These are phyloP conservation scores for Rana temporaria DNA, from an alignment of 2,113 vertebrate species.

Conservation along the genomic window DNA sequence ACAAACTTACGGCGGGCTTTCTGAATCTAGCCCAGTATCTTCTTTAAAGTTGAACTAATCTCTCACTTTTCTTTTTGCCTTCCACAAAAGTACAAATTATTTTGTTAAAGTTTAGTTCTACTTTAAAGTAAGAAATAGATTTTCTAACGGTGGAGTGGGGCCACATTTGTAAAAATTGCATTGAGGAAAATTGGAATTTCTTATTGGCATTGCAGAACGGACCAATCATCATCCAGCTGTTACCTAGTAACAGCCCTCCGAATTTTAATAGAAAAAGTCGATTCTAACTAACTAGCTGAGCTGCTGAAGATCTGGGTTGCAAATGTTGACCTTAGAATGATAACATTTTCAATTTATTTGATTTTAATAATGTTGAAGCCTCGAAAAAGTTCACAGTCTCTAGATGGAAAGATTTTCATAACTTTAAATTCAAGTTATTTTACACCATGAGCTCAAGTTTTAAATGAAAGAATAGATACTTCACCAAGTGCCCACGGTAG, in stretches of 20 bases:
- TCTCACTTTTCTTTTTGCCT: too few relatives aligned
- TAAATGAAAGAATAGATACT: too few relatives aligned
- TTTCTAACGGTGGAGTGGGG: too few relatives aligned
- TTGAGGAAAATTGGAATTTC: not conserved
- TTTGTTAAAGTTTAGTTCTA: too few relatives aligned
- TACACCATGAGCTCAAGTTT: not conserved
- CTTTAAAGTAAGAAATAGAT: too few relatives aligned
- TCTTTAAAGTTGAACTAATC: too few relatives aligned
- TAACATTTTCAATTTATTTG: not conserved
- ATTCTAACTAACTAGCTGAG: not conserved
- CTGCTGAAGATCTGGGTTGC: not conserved
- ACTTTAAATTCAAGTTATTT: too few relatives aligned
- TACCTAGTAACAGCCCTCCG: not conserved
- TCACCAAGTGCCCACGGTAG: too few relatives aligned
- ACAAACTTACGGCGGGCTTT: too few relatives aligned
- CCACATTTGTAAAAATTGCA: too few relatives aligned
- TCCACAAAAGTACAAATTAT: too few relatives aligned
- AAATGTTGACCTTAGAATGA: not conserved
- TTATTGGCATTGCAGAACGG: not conserved
- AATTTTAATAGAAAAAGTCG: conserved; percentile 15
- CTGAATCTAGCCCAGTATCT: too few relatives aligned
- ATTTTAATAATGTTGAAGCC: not conserved
- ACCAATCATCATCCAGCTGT: not conserved
- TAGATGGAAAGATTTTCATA: not conserved
- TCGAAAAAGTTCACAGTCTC: not conserved